Evolutionary conservation across 2,797 vertebrate species (phyloP), one percentile per base, ranked within the genome.

Genomic region (Dicrostonyx torquatus): DNA sequence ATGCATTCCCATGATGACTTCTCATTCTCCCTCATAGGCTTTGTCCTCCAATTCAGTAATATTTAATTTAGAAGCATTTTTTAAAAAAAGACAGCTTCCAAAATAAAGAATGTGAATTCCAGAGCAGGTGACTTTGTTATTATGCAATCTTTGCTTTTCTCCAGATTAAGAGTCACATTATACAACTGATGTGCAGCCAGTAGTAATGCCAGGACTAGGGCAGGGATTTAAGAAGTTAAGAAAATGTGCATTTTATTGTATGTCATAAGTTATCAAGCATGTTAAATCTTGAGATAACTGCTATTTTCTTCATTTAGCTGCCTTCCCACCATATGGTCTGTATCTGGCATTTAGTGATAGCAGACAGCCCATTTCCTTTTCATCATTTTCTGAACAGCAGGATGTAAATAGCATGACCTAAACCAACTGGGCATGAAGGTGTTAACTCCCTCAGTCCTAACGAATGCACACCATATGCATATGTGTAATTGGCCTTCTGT

Each of bases 391-490:
- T 43, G 80, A 97, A 88, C 18, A 97, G 97, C 92, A 96, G 95
- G 87, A 53, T 13, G 0, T 89, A 91, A 96, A 89, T 48, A 73
- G 87, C 87, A 62, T n/a, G 84, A n/a, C 90, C 97, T n/a, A 79
- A 83, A 66, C 72, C 96, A 96, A 95, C 96, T 95, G 90, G 94
- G 76, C 92, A 85, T 5, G 17, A 84, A 96, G 90, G 93, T 96
- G 97, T 94, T 97, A 96, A 91, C 77, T 94, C 93, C 45, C 26
- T 68, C 8, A 0, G 45, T 58, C 24, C 87, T 82, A 37, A 72
- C 84, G 66, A 87, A 88, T 62, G 40, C 48, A 77, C 55, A 64
- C 94, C 58, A 11, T 40, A 82, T 86, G 93, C 45, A 90, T 70
- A 60, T 18, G 55, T 83, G 70, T 73, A 68, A 95, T 96, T 78